phyloP scores from a whole-genome alignment of 2,888 invertebrate species.

The Elegia similella region DNA sequence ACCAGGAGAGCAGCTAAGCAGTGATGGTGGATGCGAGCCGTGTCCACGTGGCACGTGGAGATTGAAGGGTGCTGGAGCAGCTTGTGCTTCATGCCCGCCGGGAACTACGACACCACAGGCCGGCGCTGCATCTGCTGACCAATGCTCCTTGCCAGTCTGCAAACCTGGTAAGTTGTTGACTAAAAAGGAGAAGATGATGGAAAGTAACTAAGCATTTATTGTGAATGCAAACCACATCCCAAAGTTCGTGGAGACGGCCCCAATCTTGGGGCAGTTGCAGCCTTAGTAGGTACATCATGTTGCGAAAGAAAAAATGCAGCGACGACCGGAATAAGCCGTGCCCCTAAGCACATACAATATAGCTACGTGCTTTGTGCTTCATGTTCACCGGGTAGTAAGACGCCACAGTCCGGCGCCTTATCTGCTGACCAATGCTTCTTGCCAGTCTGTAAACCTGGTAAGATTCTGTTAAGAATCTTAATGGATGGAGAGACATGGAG shows the following conservation, averaged over 20 bases:
- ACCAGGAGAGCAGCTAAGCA: constrained; percentile 89
- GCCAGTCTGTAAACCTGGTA: constrained; percentile 91
- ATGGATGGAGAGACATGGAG: too few species aligned
- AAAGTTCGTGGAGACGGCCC: too few species aligned
- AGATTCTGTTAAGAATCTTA: constrained; percentile 17
- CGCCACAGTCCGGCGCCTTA: constrained; percentile 91
- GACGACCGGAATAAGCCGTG: constrained; percentile 96
- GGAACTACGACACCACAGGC: constrained; percentile 94
- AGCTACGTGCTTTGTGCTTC: too few species aligned
- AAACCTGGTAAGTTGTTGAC: constrained; percentile 79
- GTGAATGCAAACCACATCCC: too few species aligned
- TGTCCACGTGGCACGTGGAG: constrained; percentile 95
- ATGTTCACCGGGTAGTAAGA: constrained; percentile 95
- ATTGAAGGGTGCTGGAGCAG: constrained; percentile 92
- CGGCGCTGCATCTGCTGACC: constrained; percentile 92
- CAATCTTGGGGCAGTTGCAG: too few species aligned
- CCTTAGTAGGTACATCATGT: too few species aligned
- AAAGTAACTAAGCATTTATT: too few species aligned
- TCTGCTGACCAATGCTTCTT: constrained; percentile 95
- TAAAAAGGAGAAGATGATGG: too few species aligned
- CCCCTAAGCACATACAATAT: too few species aligned
- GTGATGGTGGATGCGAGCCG: constrained; percentile 94
- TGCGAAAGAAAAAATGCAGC: constrained; percentile 76
- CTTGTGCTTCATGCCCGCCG: constrained; percentile 93
- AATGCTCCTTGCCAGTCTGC: constrained; percentile 96